Percentiles rank a stretch among this genome's conserved stretches.
These are phyloP conservation scores for Choristoneura rosaceana DNA, from an alignment of 2,888 invertebrate species.

Conservation along the genomic window DNA sequence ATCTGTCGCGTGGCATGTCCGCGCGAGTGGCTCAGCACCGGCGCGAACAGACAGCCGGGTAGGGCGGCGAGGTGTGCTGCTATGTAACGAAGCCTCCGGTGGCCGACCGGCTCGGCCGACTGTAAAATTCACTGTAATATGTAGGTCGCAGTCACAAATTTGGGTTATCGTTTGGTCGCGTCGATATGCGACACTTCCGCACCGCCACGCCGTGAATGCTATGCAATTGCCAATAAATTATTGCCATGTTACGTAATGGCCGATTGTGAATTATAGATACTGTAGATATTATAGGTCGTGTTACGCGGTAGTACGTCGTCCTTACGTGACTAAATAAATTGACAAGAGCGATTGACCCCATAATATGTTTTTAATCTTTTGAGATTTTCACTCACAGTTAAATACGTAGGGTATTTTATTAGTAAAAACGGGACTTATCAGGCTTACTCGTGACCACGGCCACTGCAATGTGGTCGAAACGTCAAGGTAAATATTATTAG, in stretches of 20 bases:
- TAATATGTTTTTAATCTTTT: too few species aligned
- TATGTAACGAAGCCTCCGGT: conserved; percentile 59
- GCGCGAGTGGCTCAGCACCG: conserved; percentile 46
- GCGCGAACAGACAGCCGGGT: conserved; percentile 58
- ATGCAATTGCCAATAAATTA: conserved; percentile 71
- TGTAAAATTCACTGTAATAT: conserved; percentile 74
- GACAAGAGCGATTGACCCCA: background rate
- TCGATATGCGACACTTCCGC: conserved; percentile 81
- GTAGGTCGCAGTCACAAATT: conserved; percentile 82
- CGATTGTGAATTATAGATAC: conserved; percentile 58
- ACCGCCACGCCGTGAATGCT: conserved; percentile 69
- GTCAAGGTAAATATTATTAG: too few species aligned
- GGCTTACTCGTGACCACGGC: too few species aligned
- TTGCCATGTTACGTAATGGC: conserved; percentile 67
- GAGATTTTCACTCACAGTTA: too few species aligned
- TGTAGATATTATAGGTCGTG: conserved; percentile 61
- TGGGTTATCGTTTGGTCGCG: conserved; percentile 81
- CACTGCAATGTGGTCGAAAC: too few species aligned
- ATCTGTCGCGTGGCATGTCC: conserved; percentile 45
- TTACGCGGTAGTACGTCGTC: conserved; percentile 49
- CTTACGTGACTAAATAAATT: conserved; percentile 26
- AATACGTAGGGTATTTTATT: too few species aligned
- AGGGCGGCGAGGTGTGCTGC: conserved; percentile 56
- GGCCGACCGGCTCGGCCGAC: conserved; percentile 63
- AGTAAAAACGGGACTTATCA: too few species aligned